Evolutionary conservation across 2,113 vertebrate species (phyloP), one percentile per base, ranked within the genome.

Genomic region (Serilophus lunatus): DNA sequence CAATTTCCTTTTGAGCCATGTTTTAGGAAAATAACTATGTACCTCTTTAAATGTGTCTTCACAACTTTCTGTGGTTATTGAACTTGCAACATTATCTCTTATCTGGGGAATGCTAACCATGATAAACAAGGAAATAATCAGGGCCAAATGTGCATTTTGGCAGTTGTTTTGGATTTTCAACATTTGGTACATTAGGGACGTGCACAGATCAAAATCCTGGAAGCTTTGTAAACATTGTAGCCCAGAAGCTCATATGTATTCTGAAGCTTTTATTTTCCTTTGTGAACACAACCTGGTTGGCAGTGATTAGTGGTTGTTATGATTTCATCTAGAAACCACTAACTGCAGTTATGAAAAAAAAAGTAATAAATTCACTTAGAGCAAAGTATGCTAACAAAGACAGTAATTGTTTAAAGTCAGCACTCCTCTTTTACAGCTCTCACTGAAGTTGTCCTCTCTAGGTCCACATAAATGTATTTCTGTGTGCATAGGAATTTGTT

Each of bases 41-140:
- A 87, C 86, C 74, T 68, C 88, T 91, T 85, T 81, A 78, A 93
- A 38, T 10, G 28, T 15, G 31, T 63, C 79, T 86, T 79, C 70
- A 86, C 70, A 88, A 60, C 82, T 85, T 87, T 88, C 89, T 77
- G 93, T 64, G 63, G 84, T 94, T 94, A 76, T 78, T 90, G 78
- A 91, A 88, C 59, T 96, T 90, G 78, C 78, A 92, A 83, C 60
- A 83, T 83, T 65, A 49, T 91, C 80, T 92, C 45, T 87, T 96
- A 91, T 96, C 86, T 92, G 71, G 80, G 92, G 95, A 96, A 96
- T 81, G 72, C 78, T 82, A 94, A 90, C 92, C 61, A 90, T 60
- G 82, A 90, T 93, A 96, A 97, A 93, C 91, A 96, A 79, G 59
- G 64, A 95, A 95, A 94, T 91, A 96, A 93, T 92, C 53, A 79